Percentiles rank a stretch among this genome's conserved stretches.
These are phyloP conservation scores for Kryptolebias marmoratus DNA, from an alignment of 2,113 vertebrate species.

Conservation along the genomic window DNA sequence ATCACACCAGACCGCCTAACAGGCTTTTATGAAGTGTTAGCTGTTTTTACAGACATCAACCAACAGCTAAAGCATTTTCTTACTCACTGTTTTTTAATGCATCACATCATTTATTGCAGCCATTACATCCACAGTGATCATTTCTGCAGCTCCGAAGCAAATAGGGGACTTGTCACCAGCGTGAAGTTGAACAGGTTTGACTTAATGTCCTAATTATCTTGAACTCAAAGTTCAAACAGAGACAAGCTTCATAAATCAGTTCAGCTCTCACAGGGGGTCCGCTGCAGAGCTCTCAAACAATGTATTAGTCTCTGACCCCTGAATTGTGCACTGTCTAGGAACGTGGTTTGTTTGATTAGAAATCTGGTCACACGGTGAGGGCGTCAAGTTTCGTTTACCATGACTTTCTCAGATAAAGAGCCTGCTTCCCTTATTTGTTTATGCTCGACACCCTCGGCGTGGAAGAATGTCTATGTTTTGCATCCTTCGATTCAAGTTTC, in stretches of 20 bases:
- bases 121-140: slow-evolving; percentile 7
- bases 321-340: slow-evolving; percentile 42
- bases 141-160: slow-evolving; percentile 2
- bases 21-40: slow-evolving; percentile 51
- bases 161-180: slow-evolving; percentile 12
- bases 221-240: slow-evolving; percentile 39
- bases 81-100: slow-evolving; percentile 22
- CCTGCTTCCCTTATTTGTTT: slow-evolving; percentile 55
- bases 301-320: slow-evolving; percentile 44
- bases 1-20: slow-evolving; percentile 11
- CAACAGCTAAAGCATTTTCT: slow-evolving; percentile 32
- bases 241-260: slow-evolving; percentile 20
- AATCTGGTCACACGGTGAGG: slow-evolving; percentile 35
- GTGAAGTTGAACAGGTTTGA: background rate
- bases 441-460: slow-evolving; percentile 26
- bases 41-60: slow-evolving; percentile 30
- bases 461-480: slow-evolving; percentile 57
- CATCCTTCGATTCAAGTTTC: slow-evolving; percentile 48
- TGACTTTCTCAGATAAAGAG: slow-evolving; percentile 26
- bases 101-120: slow-evolving; percentile 6
- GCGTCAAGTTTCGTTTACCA: slow-evolving; percentile 16
- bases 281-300: slow-evolving; percentile 30
- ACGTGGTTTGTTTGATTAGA: slow-evolving; percentile 43
- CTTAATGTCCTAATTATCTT: slow-evolving; percentile 11
- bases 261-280: slow-evolving; percentile 52